Evolutionary conservation across 2,888 invertebrate genomes (phyloP), one percentile per base, ranked within the genome.

Genomic region (Volucella inanis): DNA sequence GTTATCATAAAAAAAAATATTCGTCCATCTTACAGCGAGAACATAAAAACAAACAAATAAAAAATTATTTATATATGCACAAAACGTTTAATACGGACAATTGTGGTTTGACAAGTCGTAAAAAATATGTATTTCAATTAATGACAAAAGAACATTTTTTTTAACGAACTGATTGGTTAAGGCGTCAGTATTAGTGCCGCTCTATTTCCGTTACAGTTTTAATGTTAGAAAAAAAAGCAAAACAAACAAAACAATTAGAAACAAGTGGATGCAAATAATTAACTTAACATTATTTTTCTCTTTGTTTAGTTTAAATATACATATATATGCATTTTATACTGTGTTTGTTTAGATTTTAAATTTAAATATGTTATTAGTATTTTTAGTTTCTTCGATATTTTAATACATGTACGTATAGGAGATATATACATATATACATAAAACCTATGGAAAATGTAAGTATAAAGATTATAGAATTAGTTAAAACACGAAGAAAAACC

Each of bases 211-310:
- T 80, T 71, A 45, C 31, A 31, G 54, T 52, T 70, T 54, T 59
- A 2, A 31, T 62, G 14, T 47, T n/a, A 12, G 11, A 10, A 43
- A 64, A 55, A 45, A 47, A 64, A 39, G 70, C 39, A 39, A n/a
- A 1, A 39, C 52, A 47, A 74, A 14, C 3, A 52, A 38, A 70
- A 71, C 59, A 10, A 65, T 52, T 54, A 65, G 55, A 43, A 54
- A 49, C 80, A 76, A 84, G 80, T 80, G 75, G 81, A 85, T 76
- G 81, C 75, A 85, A 81, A 72, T 81, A 70, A 78, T 15, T 75
- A 15, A 50, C 47, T 64, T 59, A 22, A 50, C 38, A 50, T 61
- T 61, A 65, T 4, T 72, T 71, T 49, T 2, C 65, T 71, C 38
- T 11, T 61, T 12, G 18, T 49, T 55, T 31, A 9, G 45, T 22